Conservation (phyloP, 2,888 invertebrate genomes). For the Amorpha juglandis region DNA sequence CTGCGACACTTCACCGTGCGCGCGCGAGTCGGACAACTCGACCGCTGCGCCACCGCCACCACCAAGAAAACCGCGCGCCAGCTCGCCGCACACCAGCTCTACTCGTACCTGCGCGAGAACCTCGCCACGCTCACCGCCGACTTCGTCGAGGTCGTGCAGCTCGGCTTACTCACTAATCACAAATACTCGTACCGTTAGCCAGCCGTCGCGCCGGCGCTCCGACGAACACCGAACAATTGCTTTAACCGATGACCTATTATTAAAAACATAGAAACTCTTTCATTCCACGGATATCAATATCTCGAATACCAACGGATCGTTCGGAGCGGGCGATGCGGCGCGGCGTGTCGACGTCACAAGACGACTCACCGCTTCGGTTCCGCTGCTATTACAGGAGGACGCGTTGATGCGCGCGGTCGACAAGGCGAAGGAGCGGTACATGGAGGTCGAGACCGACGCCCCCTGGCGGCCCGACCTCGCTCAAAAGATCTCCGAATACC, state of each 20-base stretch:
- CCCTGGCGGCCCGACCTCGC: constrained; percentile 59
- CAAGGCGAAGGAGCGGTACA: constrained; percentile 62
- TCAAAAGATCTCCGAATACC: constrained; percentile 63
- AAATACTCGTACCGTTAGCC: background rate
- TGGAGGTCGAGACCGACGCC: constrained; percentile 43
- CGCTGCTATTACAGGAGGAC: constrained; percentile 55
- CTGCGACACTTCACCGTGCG: constrained; percentile 85
- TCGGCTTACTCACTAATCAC: background rate
- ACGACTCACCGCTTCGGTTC: background rate
- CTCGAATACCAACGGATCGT: background rate
- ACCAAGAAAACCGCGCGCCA: constrained; percentile 88
- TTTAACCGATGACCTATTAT: background rate
- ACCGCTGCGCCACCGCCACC: constrained; percentile 81
- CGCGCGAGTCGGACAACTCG: constrained; percentile 81
- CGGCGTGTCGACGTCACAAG: background rate
- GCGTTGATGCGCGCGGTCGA: constrained; percentile 66
- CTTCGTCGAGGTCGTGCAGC: constrained; percentile 61
- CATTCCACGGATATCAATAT: too few relatives aligned
- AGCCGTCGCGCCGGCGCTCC: background rate
- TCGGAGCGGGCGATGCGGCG: background rate
- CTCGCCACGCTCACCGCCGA: constrained; percentile 62
- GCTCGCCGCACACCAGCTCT: constrained; percentile 80
- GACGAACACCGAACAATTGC: background rate
- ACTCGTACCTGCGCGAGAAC: constrained; percentile 65
- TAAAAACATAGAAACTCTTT: background rate